Conservation (phyloP, 2,113 vertebrate genomes). For the Leptosomus discolor region DNA sequence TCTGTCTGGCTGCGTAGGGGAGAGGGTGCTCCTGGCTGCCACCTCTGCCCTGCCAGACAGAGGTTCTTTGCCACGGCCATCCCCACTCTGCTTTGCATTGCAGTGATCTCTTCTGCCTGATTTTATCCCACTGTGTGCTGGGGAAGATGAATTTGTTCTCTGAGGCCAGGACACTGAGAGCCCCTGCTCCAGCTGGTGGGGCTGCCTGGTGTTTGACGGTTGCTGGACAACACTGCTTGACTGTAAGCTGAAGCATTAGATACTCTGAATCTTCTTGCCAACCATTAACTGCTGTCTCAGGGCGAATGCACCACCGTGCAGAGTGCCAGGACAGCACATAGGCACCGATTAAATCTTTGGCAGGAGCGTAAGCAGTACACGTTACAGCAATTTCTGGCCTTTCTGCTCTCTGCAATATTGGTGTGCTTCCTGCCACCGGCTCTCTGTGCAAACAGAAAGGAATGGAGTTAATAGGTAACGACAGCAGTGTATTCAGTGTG, state of each 20-base stretch:
- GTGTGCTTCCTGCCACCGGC: neutral
- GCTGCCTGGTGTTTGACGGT: neutral
- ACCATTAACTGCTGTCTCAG: neutral
- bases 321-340: neutral
- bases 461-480: constrained; percentile 44
- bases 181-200: neutral
- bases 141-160: neutral
- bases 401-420: neutral
- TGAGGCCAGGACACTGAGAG: neutral
- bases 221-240: neutral
- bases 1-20: neutral
- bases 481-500: neutral
- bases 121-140: neutral
- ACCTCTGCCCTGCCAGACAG: neutral
- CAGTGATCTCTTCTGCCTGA: neutral
- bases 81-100: neutral
- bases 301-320: neutral
- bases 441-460: neutral
- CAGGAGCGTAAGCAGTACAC: neutral
- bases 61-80: neutral
- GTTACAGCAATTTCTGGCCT: neutral
- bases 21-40: neutral
- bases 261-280: neutral
- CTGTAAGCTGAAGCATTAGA: neutral
- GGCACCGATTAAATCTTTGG: neutral